Percentiles rank a stretch among this genome's conserved stretches.
Conservation (phyloP, 1,140 invertebrate species). For the Orius laevigatus region DNA sequence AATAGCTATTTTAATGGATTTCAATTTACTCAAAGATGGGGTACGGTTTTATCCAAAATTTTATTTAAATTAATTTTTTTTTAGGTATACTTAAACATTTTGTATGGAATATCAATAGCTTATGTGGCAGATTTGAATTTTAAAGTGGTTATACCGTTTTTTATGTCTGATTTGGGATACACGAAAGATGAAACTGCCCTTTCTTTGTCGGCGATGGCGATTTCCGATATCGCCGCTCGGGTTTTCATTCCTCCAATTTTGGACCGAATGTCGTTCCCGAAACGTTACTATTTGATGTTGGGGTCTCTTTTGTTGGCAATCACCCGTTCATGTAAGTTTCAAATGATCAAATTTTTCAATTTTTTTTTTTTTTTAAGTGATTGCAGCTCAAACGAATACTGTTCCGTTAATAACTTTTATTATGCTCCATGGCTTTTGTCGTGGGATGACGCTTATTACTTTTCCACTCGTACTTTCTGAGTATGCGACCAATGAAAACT, state of each 20-base stretch:
- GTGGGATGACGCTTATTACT: conserved; percentile 54
- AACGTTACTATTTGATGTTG: conserved; percentile 48
- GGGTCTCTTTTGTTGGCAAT: conserved; percentile 47
- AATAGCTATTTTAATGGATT: conserved; percentile 46
- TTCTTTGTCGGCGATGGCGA: conserved; percentile 18
- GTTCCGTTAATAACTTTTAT: conserved; percentile 44
- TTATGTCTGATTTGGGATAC: conserved; percentile 43
- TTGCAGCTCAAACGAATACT: conserved; percentile 47
- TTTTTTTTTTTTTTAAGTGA: conserved; percentile 32
- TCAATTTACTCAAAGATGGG: conserved; percentile 45
- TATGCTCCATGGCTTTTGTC: conserved; percentile 51
- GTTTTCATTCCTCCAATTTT: conserved; percentile 46
- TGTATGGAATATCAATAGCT: conserved; percentile 46
- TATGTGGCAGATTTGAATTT: conserved; percentile 52
- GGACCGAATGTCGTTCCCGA: conserved; percentile 43
- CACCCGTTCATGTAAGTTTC: conserved; percentile 45
- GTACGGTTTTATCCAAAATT: conserved; percentile 8
- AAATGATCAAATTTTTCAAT: background rate
- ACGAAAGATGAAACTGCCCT: conserved; percentile 27
- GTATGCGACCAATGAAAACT: conserved; percentile 49
- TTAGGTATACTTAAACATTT: conserved; percentile 41
- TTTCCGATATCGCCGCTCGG: conserved; percentile 18
- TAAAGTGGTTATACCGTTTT: conserved; percentile 43
- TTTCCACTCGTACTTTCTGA: conserved; percentile 57
- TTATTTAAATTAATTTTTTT: background rate